Percentiles rank a stretch among this genome's conserved stretches.
Conservation (phyloP, 37 sponge, comb jelly and placozoan genomes). For the Chondrilla cf. caribensis region DNA sequence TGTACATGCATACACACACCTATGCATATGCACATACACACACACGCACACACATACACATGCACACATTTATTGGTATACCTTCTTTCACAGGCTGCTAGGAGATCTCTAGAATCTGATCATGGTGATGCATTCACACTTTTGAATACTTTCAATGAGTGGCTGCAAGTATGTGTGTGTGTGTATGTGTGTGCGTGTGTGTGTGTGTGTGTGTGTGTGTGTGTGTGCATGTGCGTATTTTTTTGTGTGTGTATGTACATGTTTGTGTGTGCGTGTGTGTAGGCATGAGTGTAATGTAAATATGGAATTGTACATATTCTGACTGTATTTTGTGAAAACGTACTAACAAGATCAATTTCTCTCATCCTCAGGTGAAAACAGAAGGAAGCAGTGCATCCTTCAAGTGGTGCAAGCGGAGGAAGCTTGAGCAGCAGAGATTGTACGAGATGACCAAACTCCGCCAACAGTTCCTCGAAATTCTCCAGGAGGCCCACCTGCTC, state of each 20-base stretch:
- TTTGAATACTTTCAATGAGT: conserved; percentile 86
- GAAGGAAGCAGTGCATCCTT: conserved; percentile 48
- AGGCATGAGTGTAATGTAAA: neutral
- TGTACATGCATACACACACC: neutral
- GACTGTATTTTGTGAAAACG: too few species aligned
- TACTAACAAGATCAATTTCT: too few species aligned
- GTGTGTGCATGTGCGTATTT: neutral
- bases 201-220: neutral
- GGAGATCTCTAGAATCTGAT: conserved; percentile 81
- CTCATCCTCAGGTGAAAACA: conserved; percentile 85
- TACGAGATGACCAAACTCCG: conserved; percentile 94
- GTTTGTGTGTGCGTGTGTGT: neutral
- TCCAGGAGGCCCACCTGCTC: conserved; percentile 61
- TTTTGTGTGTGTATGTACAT: too few species aligned
- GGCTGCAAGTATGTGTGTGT: conserved; percentile 73
- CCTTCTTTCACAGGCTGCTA: conserved; percentile 31
- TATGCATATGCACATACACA: neutral
- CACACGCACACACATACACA: neutral
- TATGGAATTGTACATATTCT: neutral
- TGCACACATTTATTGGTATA: neutral
- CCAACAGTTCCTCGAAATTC: conserved; percentile 84
- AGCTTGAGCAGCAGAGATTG: conserved; percentile 87
- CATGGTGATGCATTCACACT: conserved; percentile 89
- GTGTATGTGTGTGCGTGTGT: neutral
- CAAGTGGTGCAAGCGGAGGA: conserved; percentile 80